These are phyloP conservation scores for Zaprionus taronus DNA, from an alignment of 1,140 invertebrate genomes.

Conservation along the genomic window DNA sequence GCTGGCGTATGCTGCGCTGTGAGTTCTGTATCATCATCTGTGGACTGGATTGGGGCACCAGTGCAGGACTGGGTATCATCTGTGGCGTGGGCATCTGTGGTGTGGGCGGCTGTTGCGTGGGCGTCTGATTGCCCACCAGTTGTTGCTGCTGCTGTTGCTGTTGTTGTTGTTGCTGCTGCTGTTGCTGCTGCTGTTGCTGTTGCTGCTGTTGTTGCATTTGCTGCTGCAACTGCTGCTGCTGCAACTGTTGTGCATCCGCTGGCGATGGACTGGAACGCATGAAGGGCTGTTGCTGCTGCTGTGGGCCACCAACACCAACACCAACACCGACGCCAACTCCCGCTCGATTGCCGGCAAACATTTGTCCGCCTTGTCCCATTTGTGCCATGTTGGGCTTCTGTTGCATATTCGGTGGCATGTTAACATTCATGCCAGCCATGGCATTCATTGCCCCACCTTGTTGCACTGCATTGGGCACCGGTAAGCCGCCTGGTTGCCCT, in stretches of 20 bases:
- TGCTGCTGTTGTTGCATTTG: conserved; percentile 53
- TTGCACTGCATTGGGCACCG: conserved; percentile 63
- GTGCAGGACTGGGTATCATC: conserved; percentile 89
- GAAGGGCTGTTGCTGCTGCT: conserved; percentile 83
- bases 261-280: conserved; percentile 86
- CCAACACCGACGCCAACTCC: conserved; percentile 62
- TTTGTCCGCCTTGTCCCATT: conserved; percentile 69
- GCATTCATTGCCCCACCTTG: conserved; percentile 65
- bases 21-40: conserved; percentile 86
- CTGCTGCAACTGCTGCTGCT: conserved; percentile 43
- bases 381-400: conserved; percentile 67
- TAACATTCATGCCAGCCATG: conserved; percentile 76
- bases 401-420: conserved; percentile 73
- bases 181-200: conserved; percentile 57
- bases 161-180: conserved; percentile 48
- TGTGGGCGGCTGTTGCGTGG: conserved; percentile 60
- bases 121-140: conserved; percentile 85
- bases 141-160: conserved; percentile 55
- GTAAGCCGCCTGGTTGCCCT: conserved; percentile 60
- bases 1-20: conserved; percentile 87
- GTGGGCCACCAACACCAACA: conserved; percentile 59
- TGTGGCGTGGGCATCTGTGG: conserved; percentile 72
- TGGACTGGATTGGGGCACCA: conserved; percentile 89
- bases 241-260: conserved; percentile 67
- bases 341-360: conserved; percentile 67